Conservation (phyloP, 2,888 invertebrate genomes). For the Lydus trimaculatus region DNA sequence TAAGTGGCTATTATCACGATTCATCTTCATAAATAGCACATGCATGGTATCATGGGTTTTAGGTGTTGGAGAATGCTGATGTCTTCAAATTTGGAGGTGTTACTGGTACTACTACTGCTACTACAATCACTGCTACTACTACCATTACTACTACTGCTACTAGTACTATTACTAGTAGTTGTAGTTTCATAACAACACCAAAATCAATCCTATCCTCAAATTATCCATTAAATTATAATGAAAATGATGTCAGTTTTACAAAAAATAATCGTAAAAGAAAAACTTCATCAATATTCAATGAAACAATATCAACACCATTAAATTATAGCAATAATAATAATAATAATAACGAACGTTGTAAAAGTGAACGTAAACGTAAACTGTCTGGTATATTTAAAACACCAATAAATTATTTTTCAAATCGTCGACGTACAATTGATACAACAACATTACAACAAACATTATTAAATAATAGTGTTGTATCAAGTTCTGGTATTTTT, state of each 20-base stretch:
- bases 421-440: slow-evolving; percentile 56
- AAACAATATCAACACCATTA: slow-evolving; percentile 35
- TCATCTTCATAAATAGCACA: not conserved
- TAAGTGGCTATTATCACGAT: not conserved
- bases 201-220: slow-evolving; percentile 32
- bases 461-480: slow-evolving; percentile 53
- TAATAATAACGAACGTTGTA: slow-evolving; percentile 49
- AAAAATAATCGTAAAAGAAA: slow-evolving; percentile 46
- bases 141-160: slow-evolving; percentile 58
- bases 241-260: slow-evolving; percentile 18
- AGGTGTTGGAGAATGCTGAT: slow-evolving; percentile 74
- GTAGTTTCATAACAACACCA: slow-evolving; percentile 33
- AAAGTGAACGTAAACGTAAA: slow-evolving; percentile 52
- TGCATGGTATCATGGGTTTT: slow-evolving; percentile 66
- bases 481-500: slow-evolving; percentile 56
- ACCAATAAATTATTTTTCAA: slow-evolving; percentile 56
- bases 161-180: slow-evolving; percentile 59
- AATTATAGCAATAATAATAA: no score
- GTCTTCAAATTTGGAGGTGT: slow-evolving; percentile 72
- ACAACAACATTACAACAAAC: slow-evolving; percentile 47
- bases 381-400: slow-evolving; percentile 57
- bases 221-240: slow-evolving; percentile 21
- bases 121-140: slow-evolving; percentile 60
- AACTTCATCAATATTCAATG: slow-evolving; percentile 40
- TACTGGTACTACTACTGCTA: slow-evolving; percentile 62